phyloP scores from a whole-genome alignment of 2,888 invertebrate genomes.

The Orthosia cruda region DNA sequence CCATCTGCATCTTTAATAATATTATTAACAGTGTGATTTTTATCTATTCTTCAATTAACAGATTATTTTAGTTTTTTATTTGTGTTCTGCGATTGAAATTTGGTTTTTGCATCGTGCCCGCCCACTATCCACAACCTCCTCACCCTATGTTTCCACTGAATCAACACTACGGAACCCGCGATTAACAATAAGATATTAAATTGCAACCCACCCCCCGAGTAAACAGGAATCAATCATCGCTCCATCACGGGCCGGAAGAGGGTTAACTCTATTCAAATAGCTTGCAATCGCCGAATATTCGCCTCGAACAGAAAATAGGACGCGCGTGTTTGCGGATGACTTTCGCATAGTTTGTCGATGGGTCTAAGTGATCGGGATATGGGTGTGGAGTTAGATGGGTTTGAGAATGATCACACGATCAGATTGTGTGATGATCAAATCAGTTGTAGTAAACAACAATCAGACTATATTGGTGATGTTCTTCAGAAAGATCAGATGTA shows the following conservation, averaged over 20 bases:
- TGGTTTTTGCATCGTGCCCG: conserved; percentile 6
- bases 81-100: too few relatives aligned
- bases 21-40: too few relatives aligned
- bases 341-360: conserved; percentile 48
- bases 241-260: conserved; percentile 84
- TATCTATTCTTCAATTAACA: too few relatives aligned
- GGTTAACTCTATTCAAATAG: conserved; percentile 90
- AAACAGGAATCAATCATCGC: conserved; percentile 92
- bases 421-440: background rate
- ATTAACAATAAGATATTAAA: conserved; percentile 91
- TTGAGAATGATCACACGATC: background rate
- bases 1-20: too few relatives aligned
- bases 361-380: conserved; percentile 20
- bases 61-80: too few relatives aligned
- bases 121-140: background rate
- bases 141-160: conserved; percentile 69
- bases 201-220: conserved; percentile 80
- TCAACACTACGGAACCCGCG: conserved; percentile 80
- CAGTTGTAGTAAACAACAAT: background rate
- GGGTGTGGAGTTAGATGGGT: background rate
- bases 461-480: too few relatives aligned
- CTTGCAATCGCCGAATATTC: conserved; percentile 80
- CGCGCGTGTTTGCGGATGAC: conserved; percentile 59
- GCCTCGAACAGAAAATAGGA: conserved; percentile 73
- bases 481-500: too few relatives aligned